Evolutionary conservation across 2,888 invertebrate species (phyloP), one percentile per base, ranked within the genome.

Genomic region (Acanthacorydalis orientalis): DNA sequence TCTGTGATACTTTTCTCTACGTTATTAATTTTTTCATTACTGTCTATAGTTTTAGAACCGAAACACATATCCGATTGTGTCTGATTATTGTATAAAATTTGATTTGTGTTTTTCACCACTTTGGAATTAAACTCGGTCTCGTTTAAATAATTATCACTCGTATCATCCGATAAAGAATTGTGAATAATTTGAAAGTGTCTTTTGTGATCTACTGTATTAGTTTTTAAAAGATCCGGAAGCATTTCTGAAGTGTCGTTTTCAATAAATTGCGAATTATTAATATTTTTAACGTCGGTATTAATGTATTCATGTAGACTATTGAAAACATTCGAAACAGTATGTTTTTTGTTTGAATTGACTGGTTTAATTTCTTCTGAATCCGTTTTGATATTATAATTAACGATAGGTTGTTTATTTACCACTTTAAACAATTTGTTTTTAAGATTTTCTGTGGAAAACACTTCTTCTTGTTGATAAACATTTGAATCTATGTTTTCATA

Each of bases 271-370:
- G 23, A 23, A 23, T 23, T 23, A 23, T 23, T 23, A 23, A 23
- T 23, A 23, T 23, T 23, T 23, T 54, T 55, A 31, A 65, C 63
- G 51, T 61, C 64, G 3, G 70, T 67, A 55, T 69, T 73, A 48
- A 74, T 62, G 57, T 77, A 79, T 48, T 78, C 78, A 51, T 77
- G 75, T 45, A 79, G 62, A 57, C 77, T 78, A 55, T 70, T 73
- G 53, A 77, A 78, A 31, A 78, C 77, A 56, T 77, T 77, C 48
- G 75, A 75, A 46, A 78, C 76, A 31, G 65, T 64, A 52, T 66
- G 65, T 51, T 67, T 66, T 9, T 49, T 49, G 7, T 31, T 42
- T 9, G 41, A 10, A 12, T 10, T n/a, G 9, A 16, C 12, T 11
- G 16, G 11, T 39, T 39, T 35, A 38, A 43, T 37, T 32, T 34